Conservation (phyloP, 2,113 vertebrate genomes). For the Orthochromis malagaraziensis region DNA sequence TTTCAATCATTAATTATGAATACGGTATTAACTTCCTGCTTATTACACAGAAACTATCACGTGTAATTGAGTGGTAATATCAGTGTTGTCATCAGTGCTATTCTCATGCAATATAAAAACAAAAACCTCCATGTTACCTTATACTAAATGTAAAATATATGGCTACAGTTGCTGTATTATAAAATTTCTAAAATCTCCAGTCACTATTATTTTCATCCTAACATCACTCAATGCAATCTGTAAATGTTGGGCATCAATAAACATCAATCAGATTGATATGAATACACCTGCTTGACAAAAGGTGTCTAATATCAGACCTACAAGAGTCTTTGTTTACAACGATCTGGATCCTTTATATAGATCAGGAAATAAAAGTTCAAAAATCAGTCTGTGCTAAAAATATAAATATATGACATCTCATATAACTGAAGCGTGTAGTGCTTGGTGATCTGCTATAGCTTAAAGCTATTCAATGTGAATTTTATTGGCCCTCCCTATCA, state of each 20-base stretch:
- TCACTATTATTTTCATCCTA: neutral
- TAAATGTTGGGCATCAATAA: neutral
- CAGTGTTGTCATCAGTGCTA: neutral
- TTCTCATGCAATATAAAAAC: neutral
- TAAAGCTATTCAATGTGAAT: neutral
- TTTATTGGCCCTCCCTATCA: neutral
- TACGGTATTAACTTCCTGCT: rapidly evolving
- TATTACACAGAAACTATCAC: neutral
- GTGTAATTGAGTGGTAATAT: rapidly evolving
- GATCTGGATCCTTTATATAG: neutral
- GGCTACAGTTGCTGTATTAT: neutral
- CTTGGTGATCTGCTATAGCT: neutral
- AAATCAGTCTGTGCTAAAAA: neutral
- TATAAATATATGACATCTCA: neutral
- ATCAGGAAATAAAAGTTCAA: neutral
- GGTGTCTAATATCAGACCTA: neutral
- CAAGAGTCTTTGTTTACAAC: neutral
- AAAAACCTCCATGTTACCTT: neutral
- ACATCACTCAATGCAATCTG: neutral
- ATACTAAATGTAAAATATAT: neutral
- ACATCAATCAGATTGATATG: neutral
- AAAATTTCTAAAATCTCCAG: rapidly evolving
- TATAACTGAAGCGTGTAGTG: rapidly evolving
- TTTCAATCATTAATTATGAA: rapidly evolving
- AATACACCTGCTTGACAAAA: neutral